Evolutionary conservation across 2,888 invertebrate species (phyloP), one percentile per base, ranked within the genome.

Genomic region (Abrostola tripartita): DNA sequence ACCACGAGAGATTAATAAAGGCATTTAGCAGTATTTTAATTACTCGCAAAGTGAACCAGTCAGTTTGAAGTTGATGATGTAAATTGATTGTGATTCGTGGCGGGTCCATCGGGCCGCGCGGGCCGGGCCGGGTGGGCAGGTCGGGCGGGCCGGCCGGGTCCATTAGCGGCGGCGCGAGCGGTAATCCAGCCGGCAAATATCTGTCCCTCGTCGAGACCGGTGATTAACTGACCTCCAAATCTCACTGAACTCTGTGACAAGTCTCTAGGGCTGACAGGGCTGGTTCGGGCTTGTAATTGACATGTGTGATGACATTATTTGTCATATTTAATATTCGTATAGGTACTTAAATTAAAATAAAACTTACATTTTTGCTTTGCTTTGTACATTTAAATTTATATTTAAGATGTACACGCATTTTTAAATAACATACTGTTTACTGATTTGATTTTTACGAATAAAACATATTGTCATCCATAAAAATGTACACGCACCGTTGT

Each of bases 101-200:
- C 52, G 41, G 49, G 8, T 37, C 56, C 24, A 24, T 24, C 49
- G 56, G n/a, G 8, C 6, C 47, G 55, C 47, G 10, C 35, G 44
- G 70, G 56, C 8, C 54, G 35, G 37, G 42, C 56, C 64, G 56
- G 65, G n/a, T n/a, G 56, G n/a, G 8, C 6, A 41, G 55, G 47
- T 8, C 35, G 44, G 70, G 56, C 8, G 35, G 37, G 42, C 56
- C 64, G 56, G 65, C n/a, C 71, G 61, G 67, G 79, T 76, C 82
- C 84, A 86, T 87, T 88, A 85, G 74, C 82, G 78, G 74, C 81
- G 78, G 77, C 75, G 72, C 76, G 83, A 71, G 61, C 80, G 76
- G 76, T 86, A 88, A 90, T 90, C 88, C 87, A 75, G 63, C 81
- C 84, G 78, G 81, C 84, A 86, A 88, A 87, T 84, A 85, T 80